Conservation (phyloP, 2,113 vertebrate species). For the Labrus mixtus region DNA sequence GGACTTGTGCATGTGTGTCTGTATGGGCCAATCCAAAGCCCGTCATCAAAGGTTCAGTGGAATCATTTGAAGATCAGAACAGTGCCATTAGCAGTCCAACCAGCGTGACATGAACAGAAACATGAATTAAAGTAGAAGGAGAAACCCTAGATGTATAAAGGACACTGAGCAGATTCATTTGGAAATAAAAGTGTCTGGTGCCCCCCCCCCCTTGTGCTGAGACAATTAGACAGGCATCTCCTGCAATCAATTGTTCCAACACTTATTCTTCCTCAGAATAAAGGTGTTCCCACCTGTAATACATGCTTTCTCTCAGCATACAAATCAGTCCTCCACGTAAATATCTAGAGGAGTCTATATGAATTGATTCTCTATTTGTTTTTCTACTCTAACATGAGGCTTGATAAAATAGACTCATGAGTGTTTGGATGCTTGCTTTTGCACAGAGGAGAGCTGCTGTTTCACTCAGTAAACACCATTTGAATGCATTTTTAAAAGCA, state of each 20-base stretch:
- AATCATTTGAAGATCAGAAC: constrained; percentile 42
- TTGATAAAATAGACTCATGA: not conserved
- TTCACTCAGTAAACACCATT: not conserved
- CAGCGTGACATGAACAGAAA: constrained; percentile 21
- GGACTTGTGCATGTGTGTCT: constrained; percentile 10
- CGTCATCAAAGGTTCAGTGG: constrained; percentile 49
- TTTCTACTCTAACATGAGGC: not conserved
- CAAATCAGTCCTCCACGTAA: not conserved
- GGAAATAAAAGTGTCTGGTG: not conserved
- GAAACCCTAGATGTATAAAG: not conserved
- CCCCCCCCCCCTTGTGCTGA: constrained; percentile 1
- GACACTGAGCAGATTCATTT: constrained; percentile 31
- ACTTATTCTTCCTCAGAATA: not conserved
- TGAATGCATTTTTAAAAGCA: constrained; percentile 19
- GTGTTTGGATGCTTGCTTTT: too few species aligned
- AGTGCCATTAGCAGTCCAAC: constrained; percentile 45
- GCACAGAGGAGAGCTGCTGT: not conserved
- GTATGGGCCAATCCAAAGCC: constrained; percentile 22
- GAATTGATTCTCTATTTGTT: constrained; percentile 4
- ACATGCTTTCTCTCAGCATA: not conserved
- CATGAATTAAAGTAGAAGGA: constrained; percentile 7
- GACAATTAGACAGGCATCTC: not conserved
- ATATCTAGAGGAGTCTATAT: not conserved
- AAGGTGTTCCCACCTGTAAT: not conserved
- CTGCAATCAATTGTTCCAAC: not conserved